Evolutionary conservation across 2,888 invertebrate species (phyloP).

Genomic region (Corythucha ciliata): DNA sequence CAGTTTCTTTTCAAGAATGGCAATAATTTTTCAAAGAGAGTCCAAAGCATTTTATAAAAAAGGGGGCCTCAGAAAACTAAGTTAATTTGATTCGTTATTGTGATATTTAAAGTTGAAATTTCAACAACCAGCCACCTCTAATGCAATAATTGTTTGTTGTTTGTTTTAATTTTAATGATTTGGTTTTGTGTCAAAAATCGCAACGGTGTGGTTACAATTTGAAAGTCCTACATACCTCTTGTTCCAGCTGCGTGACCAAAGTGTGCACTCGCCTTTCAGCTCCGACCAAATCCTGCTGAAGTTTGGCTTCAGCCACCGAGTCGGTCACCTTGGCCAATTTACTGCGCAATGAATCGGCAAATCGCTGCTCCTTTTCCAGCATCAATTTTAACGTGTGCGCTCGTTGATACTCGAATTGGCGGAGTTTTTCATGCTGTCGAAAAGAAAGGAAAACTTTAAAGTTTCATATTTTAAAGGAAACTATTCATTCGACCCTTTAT

Average conservation of each 20-base stretch:
- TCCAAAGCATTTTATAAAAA: too few species aligned
- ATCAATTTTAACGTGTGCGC: slow-evolving; percentile 78
- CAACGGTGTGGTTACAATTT: neutral
- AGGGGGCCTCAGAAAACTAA: too few species aligned
- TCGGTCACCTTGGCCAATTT: slow-evolving; percentile 45
- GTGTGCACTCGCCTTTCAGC: slow-evolving; percentile 53
- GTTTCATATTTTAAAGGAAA: too few species aligned
- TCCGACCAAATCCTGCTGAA: slow-evolving; percentile 47
- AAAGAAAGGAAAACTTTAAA: too few species aligned
- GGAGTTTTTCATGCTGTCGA: slow-evolving; percentile 70
- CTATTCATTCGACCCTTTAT: too few species aligned
- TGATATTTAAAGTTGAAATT: too few species aligned
- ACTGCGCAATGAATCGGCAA: slow-evolving; percentile 67
- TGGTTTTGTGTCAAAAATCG: neutral
- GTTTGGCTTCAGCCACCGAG: slow-evolving; percentile 37
- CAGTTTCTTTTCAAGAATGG: too few species aligned
- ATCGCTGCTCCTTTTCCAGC: slow-evolving; percentile 78
- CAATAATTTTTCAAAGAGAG: too few species aligned
- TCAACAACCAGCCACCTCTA: too few species aligned
- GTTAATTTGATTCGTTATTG: too few species aligned
- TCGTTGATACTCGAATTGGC: slow-evolving; percentile 72
- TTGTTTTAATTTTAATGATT: neutral
- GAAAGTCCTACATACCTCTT: slow-evolving; percentile 24
- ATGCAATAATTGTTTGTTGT: too few species aligned
- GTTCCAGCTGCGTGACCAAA: slow-evolving; percentile 38